These are phyloP conservation scores for Brachypodius melanocephalos DNA, from an alignment of 2,113 vertebrate species.

Conservation along the genomic window DNA sequence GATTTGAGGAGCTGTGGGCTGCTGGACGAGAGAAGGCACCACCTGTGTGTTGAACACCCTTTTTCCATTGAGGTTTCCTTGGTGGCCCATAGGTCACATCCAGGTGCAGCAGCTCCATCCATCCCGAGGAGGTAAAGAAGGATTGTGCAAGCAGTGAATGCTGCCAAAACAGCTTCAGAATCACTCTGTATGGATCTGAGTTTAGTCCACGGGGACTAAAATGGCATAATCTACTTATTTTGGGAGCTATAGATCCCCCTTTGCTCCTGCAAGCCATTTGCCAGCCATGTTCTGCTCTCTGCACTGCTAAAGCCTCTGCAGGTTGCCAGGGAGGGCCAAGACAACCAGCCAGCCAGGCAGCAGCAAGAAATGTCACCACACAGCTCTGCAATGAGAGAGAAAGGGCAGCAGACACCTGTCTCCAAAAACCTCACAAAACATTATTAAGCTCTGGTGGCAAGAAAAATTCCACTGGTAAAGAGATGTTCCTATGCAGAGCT, in stretches of 20 bases:
- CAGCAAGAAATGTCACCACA: not conserved
- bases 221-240: not conserved
- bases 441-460: not conserved
- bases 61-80: not conserved
- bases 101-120: not conserved
- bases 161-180: not conserved
- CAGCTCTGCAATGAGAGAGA: not conserved
- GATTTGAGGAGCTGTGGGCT: not conserved
- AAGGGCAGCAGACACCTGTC: not conserved
- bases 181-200: not conserved
- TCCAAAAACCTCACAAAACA: not conserved
- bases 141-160: fast-evolving
- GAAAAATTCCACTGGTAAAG: not conserved
- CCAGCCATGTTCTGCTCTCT: not conserved
- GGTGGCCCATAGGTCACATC: not conserved
- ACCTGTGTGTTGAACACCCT: fast-evolving
- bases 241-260: not conserved
- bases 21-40: not conserved
- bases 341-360: not conserved
- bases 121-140: not conserved
- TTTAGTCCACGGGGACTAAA: not conserved
- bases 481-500: not conserved
- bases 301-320: not conserved
- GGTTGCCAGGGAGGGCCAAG: not conserved
- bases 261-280: not conserved